phyloP scores from a whole-genome alignment of 2,888 invertebrate species.

The Cyclophora punctaria region DNA sequence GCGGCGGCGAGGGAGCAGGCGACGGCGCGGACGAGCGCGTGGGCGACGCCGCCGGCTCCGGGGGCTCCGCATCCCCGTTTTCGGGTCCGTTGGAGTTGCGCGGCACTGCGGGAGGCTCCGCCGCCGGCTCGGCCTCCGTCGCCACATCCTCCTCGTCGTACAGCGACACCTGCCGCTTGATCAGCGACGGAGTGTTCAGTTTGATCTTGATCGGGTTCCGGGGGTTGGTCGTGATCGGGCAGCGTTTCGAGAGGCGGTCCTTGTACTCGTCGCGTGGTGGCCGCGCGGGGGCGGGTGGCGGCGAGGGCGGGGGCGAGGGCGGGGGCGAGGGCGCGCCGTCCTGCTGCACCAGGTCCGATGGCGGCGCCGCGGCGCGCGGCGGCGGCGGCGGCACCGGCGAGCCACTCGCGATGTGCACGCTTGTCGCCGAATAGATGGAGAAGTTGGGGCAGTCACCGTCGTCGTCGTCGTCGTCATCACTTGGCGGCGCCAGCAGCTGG shows the following conservation, averaged over 20 bases:
- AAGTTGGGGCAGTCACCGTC: constrained; percentile 89
- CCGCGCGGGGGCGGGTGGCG: constrained; percentile 1
- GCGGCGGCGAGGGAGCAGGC: not conserved
- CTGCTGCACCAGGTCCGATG: constrained; percentile 40
- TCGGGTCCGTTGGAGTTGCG: not conserved
- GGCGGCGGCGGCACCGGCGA: constrained; percentile 19
- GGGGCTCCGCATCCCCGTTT: not conserved
- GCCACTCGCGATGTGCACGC: constrained; percentile 81
- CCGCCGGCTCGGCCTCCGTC: not conserved
- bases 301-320: constrained; percentile 11
- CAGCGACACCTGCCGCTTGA: constrained; percentile 65
- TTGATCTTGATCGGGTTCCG: constrained; percentile 63
- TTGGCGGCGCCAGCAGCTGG: constrained; percentile 31
- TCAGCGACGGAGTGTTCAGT: constrained; percentile 61
- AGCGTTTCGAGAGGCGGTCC: constrained; percentile 53
- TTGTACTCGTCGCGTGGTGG: constrained; percentile 39
- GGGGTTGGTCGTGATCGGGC: constrained; percentile 53
- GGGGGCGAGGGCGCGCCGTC: constrained; percentile 27
- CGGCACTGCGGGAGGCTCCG: not conserved
- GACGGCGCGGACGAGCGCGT: not conserved
- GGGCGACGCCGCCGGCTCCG: not conserved
- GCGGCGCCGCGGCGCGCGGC: constrained; percentile 15
- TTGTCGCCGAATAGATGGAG: constrained; percentile 87
- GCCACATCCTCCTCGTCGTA: constrained; percentile 70
- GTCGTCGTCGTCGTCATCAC: constrained; percentile 60